These are phyloP conservation scores for Zoroaster sp. DNA, from an alignment of 53 echinoderm and acorn worm genomes.

Conservation along the genomic window DNA sequence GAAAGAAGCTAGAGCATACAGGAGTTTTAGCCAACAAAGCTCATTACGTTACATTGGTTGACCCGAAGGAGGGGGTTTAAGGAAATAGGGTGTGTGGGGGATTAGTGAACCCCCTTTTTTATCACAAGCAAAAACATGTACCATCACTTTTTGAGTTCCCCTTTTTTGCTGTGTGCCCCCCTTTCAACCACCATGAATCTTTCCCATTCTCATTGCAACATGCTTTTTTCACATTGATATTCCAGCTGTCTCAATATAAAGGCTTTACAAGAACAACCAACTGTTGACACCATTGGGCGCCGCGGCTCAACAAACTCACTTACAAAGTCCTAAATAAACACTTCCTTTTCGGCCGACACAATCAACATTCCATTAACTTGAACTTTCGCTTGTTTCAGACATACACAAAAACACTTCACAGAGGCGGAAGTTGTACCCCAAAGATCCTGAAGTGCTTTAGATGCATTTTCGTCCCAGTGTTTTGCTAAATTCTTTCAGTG, in stretches of 20 bases:
- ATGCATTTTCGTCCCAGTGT: neutral
- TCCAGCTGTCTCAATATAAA: neutral
- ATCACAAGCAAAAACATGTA: too few species aligned
- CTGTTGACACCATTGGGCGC: neutral
- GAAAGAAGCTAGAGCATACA: too few species aligned
- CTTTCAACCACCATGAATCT: neutral
- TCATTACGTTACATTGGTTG: too few species aligned
- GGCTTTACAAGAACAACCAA: neutral
- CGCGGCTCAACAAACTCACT: conserved; percentile 31
- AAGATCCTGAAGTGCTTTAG: conserved; percentile 1
- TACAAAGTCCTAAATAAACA: conserved; percentile 32
- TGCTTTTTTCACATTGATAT: neutral
- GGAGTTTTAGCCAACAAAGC: too few species aligned
- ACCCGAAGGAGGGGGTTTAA: too few species aligned
- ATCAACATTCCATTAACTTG: conserved; percentile 55
- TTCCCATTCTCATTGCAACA: neutral
- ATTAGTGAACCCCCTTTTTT: too few species aligned
- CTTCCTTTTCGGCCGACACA: neutral
- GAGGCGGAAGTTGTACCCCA: neutral
- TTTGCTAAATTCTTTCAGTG: neutral
- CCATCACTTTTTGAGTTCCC: too few species aligned
- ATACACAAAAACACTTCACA: conserved; percentile 45
- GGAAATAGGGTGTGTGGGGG: too few species aligned
- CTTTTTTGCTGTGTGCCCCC: neutral
- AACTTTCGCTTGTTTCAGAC: conserved; percentile 48